These are phyloP conservation scores for Teleogryllus oceanicus DNA, from an alignment of 2,888 invertebrate genomes.

Conservation along the genomic window DNA sequence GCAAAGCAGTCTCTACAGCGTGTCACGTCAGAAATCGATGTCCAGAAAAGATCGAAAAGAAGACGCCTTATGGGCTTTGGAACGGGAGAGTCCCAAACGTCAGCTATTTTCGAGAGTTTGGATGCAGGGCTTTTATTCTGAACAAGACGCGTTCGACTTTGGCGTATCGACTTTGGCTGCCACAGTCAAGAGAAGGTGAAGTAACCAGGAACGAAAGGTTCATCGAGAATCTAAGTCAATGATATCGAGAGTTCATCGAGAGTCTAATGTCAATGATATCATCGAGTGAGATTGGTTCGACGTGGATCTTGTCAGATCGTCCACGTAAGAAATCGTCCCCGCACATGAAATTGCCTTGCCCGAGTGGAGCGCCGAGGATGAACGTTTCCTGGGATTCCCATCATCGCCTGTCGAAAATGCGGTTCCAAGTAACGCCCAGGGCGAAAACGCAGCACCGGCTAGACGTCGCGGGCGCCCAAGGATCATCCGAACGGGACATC, in stretches of 20 bases:
- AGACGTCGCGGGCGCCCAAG: background rate
- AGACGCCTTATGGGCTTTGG: background rate
- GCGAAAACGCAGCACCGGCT: background rate
- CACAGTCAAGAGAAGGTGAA: too few species aligned
- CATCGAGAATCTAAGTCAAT: background rate
- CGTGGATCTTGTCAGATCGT: too few species aligned
- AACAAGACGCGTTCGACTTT: background rate
- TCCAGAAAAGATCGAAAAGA: background rate
- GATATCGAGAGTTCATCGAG: background rate
- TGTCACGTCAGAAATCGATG: background rate
- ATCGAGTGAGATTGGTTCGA: background rate
- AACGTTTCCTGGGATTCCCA: too few species aligned
- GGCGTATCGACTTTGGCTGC: background rate
- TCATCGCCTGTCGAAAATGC: background rate
- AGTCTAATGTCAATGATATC: background rate
- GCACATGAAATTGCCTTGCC: too few species aligned
- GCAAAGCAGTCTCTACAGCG: background rate
- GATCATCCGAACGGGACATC: background rate
- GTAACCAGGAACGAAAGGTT: background rate
- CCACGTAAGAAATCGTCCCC: too few species aligned
- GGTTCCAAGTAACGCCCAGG: background rate
- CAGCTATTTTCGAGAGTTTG: background rate
- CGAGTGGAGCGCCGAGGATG: too few species aligned
- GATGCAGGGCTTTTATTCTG: background rate
- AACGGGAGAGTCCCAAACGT: background rate